Evolutionary conservation across 2,888 invertebrate species (phyloP), one percentile per base, ranked within the genome.

Genomic region (Apomyelois bistriatella): DNA sequence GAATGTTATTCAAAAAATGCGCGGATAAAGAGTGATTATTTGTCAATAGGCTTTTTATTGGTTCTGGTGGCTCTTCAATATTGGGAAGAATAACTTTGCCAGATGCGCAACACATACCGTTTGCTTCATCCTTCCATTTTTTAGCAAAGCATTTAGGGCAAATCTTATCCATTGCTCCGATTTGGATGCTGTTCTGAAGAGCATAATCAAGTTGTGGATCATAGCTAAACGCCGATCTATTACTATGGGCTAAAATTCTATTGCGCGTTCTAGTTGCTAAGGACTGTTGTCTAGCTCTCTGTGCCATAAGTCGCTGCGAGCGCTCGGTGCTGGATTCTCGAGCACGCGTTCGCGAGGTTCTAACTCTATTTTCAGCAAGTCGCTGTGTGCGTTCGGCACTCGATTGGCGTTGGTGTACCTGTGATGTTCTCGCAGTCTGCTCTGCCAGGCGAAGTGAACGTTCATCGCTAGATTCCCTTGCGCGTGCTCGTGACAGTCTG

Each of bases 161-260:
- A 52, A 58, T 60, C 53, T 64, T 66, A 61, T 55, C 61, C 61
- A 64, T 64, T 46, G 9, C 58, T 53, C 61, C 60, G 37, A 62
- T 63, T 64, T 61, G 58, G 43, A 66, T 43, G 53, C 50, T 50
- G 15, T 4, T 5, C 12, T 41, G 16, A 10, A 17, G 41, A 3
- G 41, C 41, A 41, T 65, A 65, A 55, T 65, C 58, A 58, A 62
- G 13, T 30, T 60, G 57, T 1, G 61, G 62, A 59, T 61, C 57
- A 28, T 61, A 62, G 41, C 56, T 60, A 41, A 61, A 61, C 50
- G 61, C 61, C 38, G 28, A 30, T 58, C 59, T 58, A 32, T 61
- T 60, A 28, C 57, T 60, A 38, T 58, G 16, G 58, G 59, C 57
- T 58, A 56, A 56, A 64, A 56, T 35, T 55, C 52, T 55, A 61